Conservation (phyloP, 2,888 invertebrate species). For the Lydus trimaculatus region DNA sequence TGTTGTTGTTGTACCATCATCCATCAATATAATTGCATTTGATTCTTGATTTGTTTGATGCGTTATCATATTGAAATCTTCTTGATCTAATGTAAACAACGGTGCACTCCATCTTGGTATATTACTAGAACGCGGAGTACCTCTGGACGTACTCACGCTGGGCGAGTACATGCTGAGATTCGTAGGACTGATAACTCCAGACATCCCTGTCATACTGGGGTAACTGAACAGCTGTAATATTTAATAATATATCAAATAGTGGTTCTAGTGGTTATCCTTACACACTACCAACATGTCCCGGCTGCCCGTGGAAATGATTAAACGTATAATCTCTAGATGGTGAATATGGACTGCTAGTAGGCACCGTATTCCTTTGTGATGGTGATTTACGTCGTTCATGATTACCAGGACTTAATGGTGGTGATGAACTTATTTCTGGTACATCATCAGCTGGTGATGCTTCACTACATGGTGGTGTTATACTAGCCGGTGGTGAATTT, state of each 20-base stretch:
- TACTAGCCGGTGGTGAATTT: conserved; percentile 70
- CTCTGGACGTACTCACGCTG: conserved; percentile 73
- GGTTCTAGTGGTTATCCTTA: conserved; percentile 48
- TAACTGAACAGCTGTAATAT: conserved; percentile 87
- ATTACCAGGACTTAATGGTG: conserved; percentile 57
- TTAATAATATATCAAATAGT: conserved; percentile 35
- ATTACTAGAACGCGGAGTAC: conserved; percentile 68
- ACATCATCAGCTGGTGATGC: conserved; percentile 58
- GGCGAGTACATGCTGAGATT: conserved; percentile 86
- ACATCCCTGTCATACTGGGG: conserved; percentile 85
- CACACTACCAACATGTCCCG: conserved; percentile 75
- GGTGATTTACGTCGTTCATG: conserved; percentile 58
- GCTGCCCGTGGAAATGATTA: conserved; percentile 93
- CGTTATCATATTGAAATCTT: conserved; percentile 94
- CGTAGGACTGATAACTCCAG: conserved; percentile 88
- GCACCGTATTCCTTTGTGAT: conserved; percentile 54
- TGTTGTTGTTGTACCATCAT: conserved; percentile 66
- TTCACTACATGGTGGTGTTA: conserved; percentile 64
- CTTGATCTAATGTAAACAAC: conserved; percentile 85
- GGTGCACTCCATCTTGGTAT: conserved; percentile 82
- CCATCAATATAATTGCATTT: conserved; percentile 78
- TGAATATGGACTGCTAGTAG: conserved; percentile 55
- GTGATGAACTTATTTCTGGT: conserved; percentile 58
- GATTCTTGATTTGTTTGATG: conserved; percentile 69
- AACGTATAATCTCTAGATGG: conserved; percentile 72